Conservation (phyloP, 2,113 vertebrate genomes). For the Sminthopsis crassicaudata region DNA sequence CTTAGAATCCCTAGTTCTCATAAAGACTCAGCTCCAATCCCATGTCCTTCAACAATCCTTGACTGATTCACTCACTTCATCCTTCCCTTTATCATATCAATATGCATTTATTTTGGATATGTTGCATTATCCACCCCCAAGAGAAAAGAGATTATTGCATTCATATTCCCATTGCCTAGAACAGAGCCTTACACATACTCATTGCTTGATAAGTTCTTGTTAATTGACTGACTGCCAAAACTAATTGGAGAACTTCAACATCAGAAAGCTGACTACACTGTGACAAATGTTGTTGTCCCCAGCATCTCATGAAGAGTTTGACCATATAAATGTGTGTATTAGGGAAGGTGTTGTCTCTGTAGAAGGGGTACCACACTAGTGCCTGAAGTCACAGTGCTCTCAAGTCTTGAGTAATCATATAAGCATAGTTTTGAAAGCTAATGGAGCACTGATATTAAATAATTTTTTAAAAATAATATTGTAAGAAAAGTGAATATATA, state of each 20-base stretch:
- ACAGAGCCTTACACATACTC: neutral
- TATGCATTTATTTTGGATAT: neutral
- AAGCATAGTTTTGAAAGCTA: neutral
- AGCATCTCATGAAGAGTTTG: neutral
- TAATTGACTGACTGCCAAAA: neutral
- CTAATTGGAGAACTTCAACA: neutral
- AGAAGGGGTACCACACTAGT: neutral
- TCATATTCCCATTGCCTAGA: neutral
- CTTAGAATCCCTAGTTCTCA: too few species aligned
- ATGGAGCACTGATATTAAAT: neutral
- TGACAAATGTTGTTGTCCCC: neutral
- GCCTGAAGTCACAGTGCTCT: neutral
- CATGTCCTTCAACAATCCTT: neutral
- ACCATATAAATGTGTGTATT: neutral
- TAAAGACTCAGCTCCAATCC: neutral
- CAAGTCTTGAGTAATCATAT: neutral
- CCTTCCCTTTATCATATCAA: neutral
- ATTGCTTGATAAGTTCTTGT: neutral
- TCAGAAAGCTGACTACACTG: neutral
- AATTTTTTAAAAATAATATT: neutral
- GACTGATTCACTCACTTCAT: neutral
- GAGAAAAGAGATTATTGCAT: neutral
- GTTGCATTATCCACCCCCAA: neutral
- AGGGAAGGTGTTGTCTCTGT: neutral
- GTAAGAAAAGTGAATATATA: neutral